phyloP scores from a whole-genome alignment of 2,797 vertebrate species.

The Parauchenoglanis punctatus region DNA sequence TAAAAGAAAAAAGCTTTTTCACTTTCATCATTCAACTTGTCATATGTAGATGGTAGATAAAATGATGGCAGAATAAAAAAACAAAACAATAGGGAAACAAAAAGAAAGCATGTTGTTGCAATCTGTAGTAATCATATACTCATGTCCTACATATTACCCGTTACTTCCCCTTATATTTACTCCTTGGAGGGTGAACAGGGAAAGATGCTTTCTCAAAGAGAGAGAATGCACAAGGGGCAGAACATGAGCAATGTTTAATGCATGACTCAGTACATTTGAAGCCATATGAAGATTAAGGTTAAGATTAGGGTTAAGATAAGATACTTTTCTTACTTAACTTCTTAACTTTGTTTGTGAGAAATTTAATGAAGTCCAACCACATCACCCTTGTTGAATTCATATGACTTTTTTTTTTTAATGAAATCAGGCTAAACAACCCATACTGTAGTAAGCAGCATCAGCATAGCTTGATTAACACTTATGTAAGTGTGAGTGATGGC shows the following conservation, averaged over 20 bases:
- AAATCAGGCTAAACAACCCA: neutral
- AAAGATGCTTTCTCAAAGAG: neutral
- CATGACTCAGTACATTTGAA: neutral
- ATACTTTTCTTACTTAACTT: too few species aligned
- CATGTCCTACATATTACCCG: neutral
- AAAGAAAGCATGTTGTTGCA: neutral
- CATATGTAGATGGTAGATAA: neutral
- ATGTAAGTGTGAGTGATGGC: neutral
- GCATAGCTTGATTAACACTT: neutral
- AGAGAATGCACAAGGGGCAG: neutral
- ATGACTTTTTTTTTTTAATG: neutral
- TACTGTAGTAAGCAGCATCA: neutral
- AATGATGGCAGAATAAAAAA: neutral
- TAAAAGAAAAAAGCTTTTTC: conserved; percentile 28
- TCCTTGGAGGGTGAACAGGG: neutral
- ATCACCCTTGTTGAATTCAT: neutral
- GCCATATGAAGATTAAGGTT: neutral
- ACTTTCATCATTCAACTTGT: conserved; percentile 33
- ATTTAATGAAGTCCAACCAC: neutral
- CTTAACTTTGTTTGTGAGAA: neutral
- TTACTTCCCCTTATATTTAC: neutral
- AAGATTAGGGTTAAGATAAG: neutral
- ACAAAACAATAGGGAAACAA: neutral
- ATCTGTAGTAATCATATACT: neutral
- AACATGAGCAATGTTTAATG: neutral